Evolutionary conservation across 2,888 invertebrate genomes (phyloP), one percentile per base, ranked within the genome.

Genomic region (Drosophila meridionalis): DNA sequence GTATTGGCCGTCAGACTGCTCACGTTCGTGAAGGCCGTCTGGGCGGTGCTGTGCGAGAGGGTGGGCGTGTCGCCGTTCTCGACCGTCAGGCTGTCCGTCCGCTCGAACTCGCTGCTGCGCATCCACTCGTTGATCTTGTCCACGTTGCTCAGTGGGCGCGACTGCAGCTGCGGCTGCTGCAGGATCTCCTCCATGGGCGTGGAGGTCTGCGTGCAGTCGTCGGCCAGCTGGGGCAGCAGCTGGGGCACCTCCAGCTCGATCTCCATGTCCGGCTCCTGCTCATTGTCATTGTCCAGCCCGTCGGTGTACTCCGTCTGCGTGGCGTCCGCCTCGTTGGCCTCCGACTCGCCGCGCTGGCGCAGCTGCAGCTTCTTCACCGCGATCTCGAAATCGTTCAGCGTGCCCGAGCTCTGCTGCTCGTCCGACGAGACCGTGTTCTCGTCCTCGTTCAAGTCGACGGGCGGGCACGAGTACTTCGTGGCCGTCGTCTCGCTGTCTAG

Each of bases 71-170:
- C 91, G 5, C 87, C 92, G 47, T 85, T 91, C 74, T 90, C 90
- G 38, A 91, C 90, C 14, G 86, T 90, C 1, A 90, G 58, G 60
- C 92, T 92, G 32, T 93, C 93, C 2, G 90, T 92, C 59, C 91
- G 89, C 80, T 92, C 91, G 59, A 93, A 92, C 63, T 93, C 92
- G 68, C 90, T 92, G 58, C 93, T 91, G 71, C 91, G 90, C 71
- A 93, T 90, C 93, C 93, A 93, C 52, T 93, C 91, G 56, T 90
- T 91, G 7, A 93, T 93, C 83, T 93, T 93, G 61, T 93, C 93
- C 53, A 90, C 85, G 5, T 89, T 83, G 53, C 87, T 89, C 40
- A 92, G 64, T 0, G 88, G 86, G 1, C 87, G 82, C 11, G 91
- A 74, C 34, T 78, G 81, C 59, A 89, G 74, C 70, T 88, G 82